Conservation (phyloP, 2,888 invertebrate genomes). For the Sussaba pulchella region DNA sequence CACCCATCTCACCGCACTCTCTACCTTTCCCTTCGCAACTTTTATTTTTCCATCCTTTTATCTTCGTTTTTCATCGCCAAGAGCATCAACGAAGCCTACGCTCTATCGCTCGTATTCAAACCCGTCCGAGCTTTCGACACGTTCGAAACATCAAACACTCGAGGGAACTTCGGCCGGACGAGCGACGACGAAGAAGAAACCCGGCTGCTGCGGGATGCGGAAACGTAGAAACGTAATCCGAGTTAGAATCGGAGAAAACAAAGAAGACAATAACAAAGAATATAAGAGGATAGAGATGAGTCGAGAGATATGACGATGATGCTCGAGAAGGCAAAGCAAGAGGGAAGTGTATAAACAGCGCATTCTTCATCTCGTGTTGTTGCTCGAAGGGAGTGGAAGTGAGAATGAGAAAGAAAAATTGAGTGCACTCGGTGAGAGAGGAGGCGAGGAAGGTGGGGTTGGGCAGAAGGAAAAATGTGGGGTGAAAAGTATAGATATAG, state of each 20-base stretch:
- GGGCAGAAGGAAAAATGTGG: conserved; percentile 47
- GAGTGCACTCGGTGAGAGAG: conserved; percentile 40
- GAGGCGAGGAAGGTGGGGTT: conserved; percentile 32
- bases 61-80: no score
- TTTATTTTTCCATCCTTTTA: conserved; percentile 31
- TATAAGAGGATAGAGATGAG: conserved; percentile 20
- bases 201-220: not conserved
- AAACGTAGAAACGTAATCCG: conserved; percentile 17
- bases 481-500: conserved; percentile 45
- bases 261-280: conserved; percentile 10
- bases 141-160: conserved; percentile 72
- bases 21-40: not conserved
- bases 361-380: not conserved
- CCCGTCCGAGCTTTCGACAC: conserved; percentile 45
- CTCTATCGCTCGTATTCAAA: conserved; percentile 67
- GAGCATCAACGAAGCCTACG: conserved; percentile 60
- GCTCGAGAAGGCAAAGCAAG: conserved; percentile 36
- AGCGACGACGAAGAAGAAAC: conserved; percentile 21
- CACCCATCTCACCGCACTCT: not conserved
- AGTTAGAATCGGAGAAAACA: not conserved
- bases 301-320: not conserved
- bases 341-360: conserved; percentile 63
- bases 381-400: not conserved
- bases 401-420: conserved; percentile 56
- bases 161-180: conserved; percentile 1